These are phyloP conservation scores for Rhabdornis inornatus DNA, from an alignment of 2,113 vertebrate genomes.

Conservation along the genomic window DNA sequence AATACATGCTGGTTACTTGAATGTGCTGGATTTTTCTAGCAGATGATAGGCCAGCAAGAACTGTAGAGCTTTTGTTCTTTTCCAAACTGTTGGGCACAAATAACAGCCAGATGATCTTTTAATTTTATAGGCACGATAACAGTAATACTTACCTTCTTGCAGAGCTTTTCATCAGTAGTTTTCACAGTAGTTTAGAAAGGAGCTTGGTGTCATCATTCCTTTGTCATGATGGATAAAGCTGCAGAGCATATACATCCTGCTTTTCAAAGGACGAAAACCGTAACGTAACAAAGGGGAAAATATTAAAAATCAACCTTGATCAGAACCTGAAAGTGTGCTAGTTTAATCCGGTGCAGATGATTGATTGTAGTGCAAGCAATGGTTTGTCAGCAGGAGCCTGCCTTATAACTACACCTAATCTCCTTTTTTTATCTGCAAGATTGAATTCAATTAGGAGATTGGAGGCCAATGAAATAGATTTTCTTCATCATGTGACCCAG, in stretches of 20 bases:
- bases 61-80: not conserved
- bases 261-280: not conserved
- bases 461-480: constrained; percentile 82
- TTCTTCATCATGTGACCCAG: constrained; percentile 90
- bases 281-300: not conserved
- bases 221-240: not conserved
- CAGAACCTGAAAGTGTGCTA: not conserved
- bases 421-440: constrained; percentile 64
- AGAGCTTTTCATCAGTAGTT: not conserved
- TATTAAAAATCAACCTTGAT: not conserved
- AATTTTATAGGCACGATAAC: not conserved
- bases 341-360: not conserved
- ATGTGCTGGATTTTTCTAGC: not conserved
- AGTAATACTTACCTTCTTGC: not conserved
- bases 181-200: not conserved
- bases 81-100: not conserved
- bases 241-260: not conserved
- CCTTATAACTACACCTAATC: not conserved
- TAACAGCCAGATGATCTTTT: not conserved
- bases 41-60: not conserved
- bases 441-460: constrained; percentile 86
- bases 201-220: not conserved
- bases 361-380: not conserved
- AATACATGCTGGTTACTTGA: not conserved
- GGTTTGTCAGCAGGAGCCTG: not conserved